Conservation (phyloP, 2,888 invertebrate genomes). For the Galerucella nymphaeae region DNA sequence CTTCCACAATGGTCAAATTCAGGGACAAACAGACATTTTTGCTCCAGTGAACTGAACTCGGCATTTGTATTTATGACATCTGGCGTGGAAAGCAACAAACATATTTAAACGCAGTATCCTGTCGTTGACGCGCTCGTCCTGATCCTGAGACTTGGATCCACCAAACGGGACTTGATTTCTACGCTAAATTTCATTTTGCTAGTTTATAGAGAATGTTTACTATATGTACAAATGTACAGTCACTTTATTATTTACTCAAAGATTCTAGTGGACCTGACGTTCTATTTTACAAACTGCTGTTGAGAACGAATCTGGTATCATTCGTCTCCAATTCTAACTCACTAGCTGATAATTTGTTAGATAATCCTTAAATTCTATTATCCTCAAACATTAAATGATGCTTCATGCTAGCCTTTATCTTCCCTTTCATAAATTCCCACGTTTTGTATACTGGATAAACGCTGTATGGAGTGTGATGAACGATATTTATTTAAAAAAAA, state of each 20-base stretch:
- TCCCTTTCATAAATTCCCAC: too few species aligned
- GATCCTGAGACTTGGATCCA: conserved; percentile 56
- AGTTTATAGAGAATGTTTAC: conserved; percentile 16
- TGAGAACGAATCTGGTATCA: background rate
- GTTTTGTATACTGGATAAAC: too few species aligned
- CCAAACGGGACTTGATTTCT: conserved; percentile 21
- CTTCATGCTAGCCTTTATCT: too few species aligned
- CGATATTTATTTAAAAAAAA: too few species aligned
- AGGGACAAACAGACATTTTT: conserved; percentile 61
- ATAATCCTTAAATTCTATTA: too few species aligned
- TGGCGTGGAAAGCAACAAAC: conserved; percentile 58
- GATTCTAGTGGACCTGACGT: background rate
- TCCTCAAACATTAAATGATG: too few species aligned
- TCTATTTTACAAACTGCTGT: background rate
- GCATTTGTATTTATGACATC: conserved; percentile 61
- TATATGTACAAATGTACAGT: background rate
- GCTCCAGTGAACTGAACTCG: conserved; percentile 58
- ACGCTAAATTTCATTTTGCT: conserved; percentile 24
- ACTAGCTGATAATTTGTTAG: too few species aligned
- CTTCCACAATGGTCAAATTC: conserved; percentile 61
- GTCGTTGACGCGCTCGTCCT: conserved; percentile 56
- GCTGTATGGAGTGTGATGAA: too few species aligned
- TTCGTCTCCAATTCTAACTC: too few species aligned
- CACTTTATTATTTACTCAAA: background rate
- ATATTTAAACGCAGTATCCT: conserved; percentile 54